A percentile compares a stretch with the other conserved stretches of the same genome.
phyloP scores from a whole-genome alignment of 64 coral and sea anemone genomes.

The Stichodactyla helianthus region DNA sequence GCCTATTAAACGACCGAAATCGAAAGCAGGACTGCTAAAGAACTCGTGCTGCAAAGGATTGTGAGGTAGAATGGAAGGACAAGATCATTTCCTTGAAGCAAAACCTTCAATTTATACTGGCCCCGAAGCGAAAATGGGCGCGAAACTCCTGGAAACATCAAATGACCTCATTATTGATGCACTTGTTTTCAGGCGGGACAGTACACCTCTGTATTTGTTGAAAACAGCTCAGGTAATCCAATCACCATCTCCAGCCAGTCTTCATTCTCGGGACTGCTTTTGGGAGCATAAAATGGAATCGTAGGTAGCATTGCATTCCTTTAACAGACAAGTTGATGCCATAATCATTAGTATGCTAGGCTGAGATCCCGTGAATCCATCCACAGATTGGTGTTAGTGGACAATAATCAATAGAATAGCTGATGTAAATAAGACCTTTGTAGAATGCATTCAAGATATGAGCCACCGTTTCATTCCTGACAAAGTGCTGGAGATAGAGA shows the following conservation, averaged over 20 bases:
- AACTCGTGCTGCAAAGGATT: too few species aligned
- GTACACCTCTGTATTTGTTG: conserved; percentile 87
- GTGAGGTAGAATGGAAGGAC: too few species aligned
- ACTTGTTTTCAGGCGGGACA: conserved; percentile 64
- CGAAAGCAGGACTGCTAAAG: too few species aligned
- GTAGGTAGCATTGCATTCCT: not conserved
- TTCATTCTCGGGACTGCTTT: conserved; percentile 83
- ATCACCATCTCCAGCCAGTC: conserved; percentile 63
- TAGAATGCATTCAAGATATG: too few species aligned
- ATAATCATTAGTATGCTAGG: not conserved
- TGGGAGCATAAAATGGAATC: conserved; percentile 46
- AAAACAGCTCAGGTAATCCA: conserved; percentile 86
- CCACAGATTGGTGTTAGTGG: not conserved
- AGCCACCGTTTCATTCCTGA: not conserved
- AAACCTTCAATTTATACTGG: too few species aligned
- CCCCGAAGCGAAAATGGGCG: too few species aligned
- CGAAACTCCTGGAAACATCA: not conserved
- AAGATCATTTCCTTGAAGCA: too few species aligned
- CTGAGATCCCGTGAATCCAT: not conserved
- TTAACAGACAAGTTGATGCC: not conserved
- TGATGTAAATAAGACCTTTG: too few species aligned
- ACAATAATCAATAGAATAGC: too few species aligned
- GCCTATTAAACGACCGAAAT: too few species aligned
- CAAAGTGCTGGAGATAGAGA: not conserved
- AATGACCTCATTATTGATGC: not conserved